Percentiles rank a stretch among this genome's conserved stretches.
Evolutionary conservation across 2,888 invertebrate species (phyloP).

Genomic region (Empis livida): DNA sequence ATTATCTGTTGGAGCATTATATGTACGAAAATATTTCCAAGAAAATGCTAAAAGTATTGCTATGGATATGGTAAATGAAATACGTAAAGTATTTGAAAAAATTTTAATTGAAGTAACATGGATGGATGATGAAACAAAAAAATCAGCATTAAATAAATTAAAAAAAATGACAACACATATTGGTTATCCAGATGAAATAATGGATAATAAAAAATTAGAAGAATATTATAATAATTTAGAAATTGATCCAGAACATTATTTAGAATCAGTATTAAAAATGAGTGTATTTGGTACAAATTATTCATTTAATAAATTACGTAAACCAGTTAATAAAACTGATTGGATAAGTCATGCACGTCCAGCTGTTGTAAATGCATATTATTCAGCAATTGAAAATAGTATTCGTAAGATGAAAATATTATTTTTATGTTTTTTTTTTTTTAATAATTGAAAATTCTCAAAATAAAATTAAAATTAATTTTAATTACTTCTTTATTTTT

Average conservation of each 20-base stretch:
- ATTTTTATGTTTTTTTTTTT: not conserved
- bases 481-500: too few relatives aligned
- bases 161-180: slow-evolving; percentile 78
- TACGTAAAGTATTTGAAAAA: slow-evolving; percentile 67
- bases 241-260: slow-evolving; percentile 53
- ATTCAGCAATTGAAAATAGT: slow-evolving; percentile 73
- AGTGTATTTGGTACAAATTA: slow-evolving; percentile 71
- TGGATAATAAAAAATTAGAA: slow-evolving; percentile 66
- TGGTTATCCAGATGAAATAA: slow-evolving; percentile 82
- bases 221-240: slow-evolving; percentile 67
- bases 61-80: slow-evolving; percentile 76
- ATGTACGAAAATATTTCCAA: slow-evolving; percentile 77
- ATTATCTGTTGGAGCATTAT: slow-evolving; percentile 69
- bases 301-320: slow-evolving; percentile 60
- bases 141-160: slow-evolving; percentile 65
- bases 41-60: slow-evolving; percentile 73
- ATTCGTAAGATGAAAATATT: slow-evolving; percentile 52
- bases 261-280: slow-evolving; percentile 63
- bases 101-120: slow-evolving; percentile 71
- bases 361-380: slow-evolving; percentile 76
- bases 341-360: slow-evolving; percentile 76
- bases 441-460: not conserved
- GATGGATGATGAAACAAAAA: slow-evolving; percentile 81
- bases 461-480: not conserved
- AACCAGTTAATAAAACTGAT: slow-evolving; percentile 72